Base-by-base conservation (phyloP, 2,113 vertebrate genomes). In the Onychostoma macrolepis region DNA sequence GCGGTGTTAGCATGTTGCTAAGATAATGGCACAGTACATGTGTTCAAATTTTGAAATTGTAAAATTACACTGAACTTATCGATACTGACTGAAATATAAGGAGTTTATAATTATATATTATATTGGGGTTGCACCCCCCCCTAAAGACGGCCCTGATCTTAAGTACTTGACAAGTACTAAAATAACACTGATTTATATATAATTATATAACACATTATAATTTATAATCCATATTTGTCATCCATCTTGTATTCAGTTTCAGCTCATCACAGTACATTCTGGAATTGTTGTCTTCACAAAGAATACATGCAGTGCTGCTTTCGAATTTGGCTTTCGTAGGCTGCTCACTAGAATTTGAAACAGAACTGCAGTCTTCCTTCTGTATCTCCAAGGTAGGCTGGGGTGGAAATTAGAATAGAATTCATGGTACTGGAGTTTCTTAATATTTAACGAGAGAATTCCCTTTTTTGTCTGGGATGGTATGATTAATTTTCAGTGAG, bases 371-470 rank as follows among this genome's bases (percentile, higher is more conserved):
- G 48, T 8, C 17, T 74, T 84, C 21, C 63, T 71, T 71, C 28
- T 50, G 65, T 53, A 58, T 75, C 69, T 84, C 33, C 28, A 38
- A 81, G 7, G 28, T 28, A 4, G 26, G 50, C 82, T 41, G 5
- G 61, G 93, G 89, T 86, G 75, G 78, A 91, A 89, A 83, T 91
- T 88, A 80, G 83, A 89, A 61, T 56, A 41, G 90, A 79, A 88
- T 88, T 85, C 87, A 71, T 56, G 86, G 88, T 87, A 90, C 87
- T 90, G 80, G 92, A 89, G 90, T 93, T 94, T 91, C 88, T 95
- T 85, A 94, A 95, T 95, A 93, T 95, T 95, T 95, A 93, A 95
- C 93, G 90, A 88, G 92, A 95, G 93, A 94, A 94, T 95, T 94
- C 94, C 94, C 93, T 93, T 95, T 86, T 95, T 95, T 94, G 93